Evolutionary conservation across 1,140 invertebrate species (phyloP).

Genomic region (Papilio machaon): DNA sequence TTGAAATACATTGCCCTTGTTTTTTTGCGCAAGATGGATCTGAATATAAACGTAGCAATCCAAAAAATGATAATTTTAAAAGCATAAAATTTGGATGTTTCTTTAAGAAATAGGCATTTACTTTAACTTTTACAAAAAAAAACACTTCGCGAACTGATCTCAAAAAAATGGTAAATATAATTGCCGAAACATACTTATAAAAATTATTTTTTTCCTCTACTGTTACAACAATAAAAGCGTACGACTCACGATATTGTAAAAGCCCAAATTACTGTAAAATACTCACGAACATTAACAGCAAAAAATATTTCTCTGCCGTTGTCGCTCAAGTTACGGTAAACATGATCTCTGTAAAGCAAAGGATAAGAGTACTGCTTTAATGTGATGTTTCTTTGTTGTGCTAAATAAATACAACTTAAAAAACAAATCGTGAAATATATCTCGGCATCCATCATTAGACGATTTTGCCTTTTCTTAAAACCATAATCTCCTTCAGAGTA

Average conservation of each 20-base stretch:
- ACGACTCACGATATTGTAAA: background rate
- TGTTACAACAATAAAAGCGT: background rate
- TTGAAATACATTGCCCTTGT: slow-evolving; percentile 53
- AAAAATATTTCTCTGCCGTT: slow-evolving; percentile 57
- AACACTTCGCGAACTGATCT: too few relatives aligned
- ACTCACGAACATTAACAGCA: slow-evolving; percentile 58
- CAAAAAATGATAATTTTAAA: slow-evolving; percentile 33
- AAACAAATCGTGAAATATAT: slow-evolving; percentile 15
- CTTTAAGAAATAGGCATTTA: background rate
- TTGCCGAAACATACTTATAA: too few relatives aligned
- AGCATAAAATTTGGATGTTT: background rate
- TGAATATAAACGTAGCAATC: slow-evolving; percentile 26
- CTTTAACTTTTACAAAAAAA: too few relatives aligned
- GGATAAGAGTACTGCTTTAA: slow-evolving; percentile 49
- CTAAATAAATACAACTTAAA: background rate
- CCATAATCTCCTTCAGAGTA: background rate
- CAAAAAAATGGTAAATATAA: too few relatives aligned
- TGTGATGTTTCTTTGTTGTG: background rate
- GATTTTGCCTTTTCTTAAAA: background rate
- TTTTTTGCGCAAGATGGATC: slow-evolving; percentile 59
- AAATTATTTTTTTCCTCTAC: too few relatives aligned
- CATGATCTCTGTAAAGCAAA: slow-evolving; percentile 53
- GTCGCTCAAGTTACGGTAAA: slow-evolving; percentile 52
- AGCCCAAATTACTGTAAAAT: slow-evolving; percentile 6
- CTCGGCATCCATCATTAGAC: background rate